A percentile compares a stretch with the other conserved stretches of the same genome.
phyloP scores from a whole-genome alignment of 2,888 invertebrate genomes.

The Nephrotoma guestfalica region DNA sequence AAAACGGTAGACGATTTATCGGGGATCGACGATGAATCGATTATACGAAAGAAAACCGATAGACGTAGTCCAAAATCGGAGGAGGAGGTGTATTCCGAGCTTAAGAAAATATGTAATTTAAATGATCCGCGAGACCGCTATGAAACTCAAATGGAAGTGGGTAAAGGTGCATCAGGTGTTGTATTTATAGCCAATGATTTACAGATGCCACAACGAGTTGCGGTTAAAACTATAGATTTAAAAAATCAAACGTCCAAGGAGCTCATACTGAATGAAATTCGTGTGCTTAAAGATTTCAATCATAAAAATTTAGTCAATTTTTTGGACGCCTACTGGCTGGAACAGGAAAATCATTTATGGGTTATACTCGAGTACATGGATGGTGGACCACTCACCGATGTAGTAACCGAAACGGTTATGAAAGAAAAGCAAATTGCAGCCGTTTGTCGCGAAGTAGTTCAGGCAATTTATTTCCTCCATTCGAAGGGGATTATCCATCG shows the following conservation, averaged over 20 bases:
- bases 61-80: constrained; percentile 28
- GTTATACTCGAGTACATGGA: constrained; percentile 92
- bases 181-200: constrained; percentile 81
- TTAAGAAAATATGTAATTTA: constrained; percentile 63
- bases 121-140: constrained; percentile 72
- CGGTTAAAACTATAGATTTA: constrained; percentile 92
- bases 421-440: constrained; percentile 94
- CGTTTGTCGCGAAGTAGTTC: constrained; percentile 76
- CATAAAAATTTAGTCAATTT: constrained; percentile 95
- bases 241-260: constrained; percentile 92
- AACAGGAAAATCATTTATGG: constrained; percentile 82
- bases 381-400: constrained; percentile 91
- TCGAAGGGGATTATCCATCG: constrained; percentile 82
- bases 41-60: constrained; percentile 29
- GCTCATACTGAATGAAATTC: constrained; percentile 87
- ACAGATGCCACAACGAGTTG: constrained; percentile 60
- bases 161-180: constrained; percentile 84
- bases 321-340: constrained; percentile 80
- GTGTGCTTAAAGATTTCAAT: constrained; percentile 77
- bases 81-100: constrained; percentile 50
- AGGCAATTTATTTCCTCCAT: constrained; percentile 82
- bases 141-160: constrained; percentile 68
- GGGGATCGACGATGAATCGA: constrained; percentile 23
- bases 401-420: constrained; percentile 94
- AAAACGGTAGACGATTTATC: constrained; percentile 30